Conservation (phyloP, 2,797 vertebrate genomes). For the Thamnophis elegans region DNA sequence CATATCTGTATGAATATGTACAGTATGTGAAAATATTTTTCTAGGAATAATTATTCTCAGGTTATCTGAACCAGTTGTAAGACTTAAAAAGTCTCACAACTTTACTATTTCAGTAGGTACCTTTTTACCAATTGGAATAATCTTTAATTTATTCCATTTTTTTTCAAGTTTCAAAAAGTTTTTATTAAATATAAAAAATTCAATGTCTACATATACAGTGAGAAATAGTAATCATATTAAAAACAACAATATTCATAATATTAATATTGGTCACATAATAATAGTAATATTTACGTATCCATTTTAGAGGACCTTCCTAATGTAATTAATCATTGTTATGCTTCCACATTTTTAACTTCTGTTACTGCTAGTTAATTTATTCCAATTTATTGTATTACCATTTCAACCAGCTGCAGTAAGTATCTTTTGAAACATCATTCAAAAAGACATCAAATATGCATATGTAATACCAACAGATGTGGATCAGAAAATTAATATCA, state of each 20-base stretch:
- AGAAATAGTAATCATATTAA: too few species aligned
- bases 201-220: too few species aligned
- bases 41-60: background rate
- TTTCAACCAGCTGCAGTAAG: background rate
- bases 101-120: background rate
- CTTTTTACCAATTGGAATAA: background rate
- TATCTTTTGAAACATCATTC: background rate
- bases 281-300: too few species aligned
- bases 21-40: background rate
- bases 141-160: background rate
- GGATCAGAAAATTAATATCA: too few species aligned
- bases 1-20: too few species aligned
- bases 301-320: too few species aligned
- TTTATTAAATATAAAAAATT: too few species aligned
- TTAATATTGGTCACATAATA: too few species aligned
- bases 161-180: too few species aligned
- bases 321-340: too few species aligned
- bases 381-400: background rate
- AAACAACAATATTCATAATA: too few species aligned
- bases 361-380: background rate
- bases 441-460: background rate
- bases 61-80: background rate
- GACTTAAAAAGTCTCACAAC: background rate
- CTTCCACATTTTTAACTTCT: too few species aligned
- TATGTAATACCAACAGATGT: background rate